phyloP scores from a whole-genome alignment of 2,888 invertebrate genomes.

The Eudemis profundana region DNA sequence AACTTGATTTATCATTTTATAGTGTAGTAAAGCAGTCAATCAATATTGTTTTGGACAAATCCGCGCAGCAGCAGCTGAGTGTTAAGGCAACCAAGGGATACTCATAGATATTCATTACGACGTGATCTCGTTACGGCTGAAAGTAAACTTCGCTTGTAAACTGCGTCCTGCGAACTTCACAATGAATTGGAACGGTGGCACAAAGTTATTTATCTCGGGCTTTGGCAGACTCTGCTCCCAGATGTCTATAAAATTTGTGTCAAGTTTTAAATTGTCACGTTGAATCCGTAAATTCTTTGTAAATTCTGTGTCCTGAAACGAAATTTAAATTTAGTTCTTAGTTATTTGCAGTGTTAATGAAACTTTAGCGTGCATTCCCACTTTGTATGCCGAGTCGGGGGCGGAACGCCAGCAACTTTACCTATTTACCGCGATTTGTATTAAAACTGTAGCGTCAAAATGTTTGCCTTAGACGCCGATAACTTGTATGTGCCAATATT shows the following conservation, averaged over 20 bases:
- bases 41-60: neutral
- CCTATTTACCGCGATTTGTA: slow-evolving; percentile 55
- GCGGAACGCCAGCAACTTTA: slow-evolving; percentile 54
- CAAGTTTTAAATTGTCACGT: slow-evolving; percentile 45
- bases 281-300: slow-evolving; percentile 42
- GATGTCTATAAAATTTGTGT: slow-evolving; percentile 43
- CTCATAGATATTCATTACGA: slow-evolving; percentile 69
- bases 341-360: slow-evolving; percentile 59
- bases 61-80: neutral
- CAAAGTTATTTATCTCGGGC: slow-evolving; percentile 36
- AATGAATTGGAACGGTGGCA: slow-evolving; percentile 38
- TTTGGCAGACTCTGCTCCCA: slow-evolving; percentile 30
- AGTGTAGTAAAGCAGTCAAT: too few relatives aligned
- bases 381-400: slow-evolving; percentile 52
- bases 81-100: slow-evolving; percentile 52
- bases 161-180: slow-evolving; percentile 48
- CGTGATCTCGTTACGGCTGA: slow-evolving; percentile 54
- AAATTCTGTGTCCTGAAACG: slow-evolving; percentile 40
- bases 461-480: too few relatives aligned
- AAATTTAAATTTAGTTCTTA: slow-evolving; percentile 54
- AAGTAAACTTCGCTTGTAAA: slow-evolving; percentile 63
- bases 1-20: too few relatives aligned
- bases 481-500: too few relatives aligned
- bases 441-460: too few relatives aligned
- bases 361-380: slow-evolving; percentile 60